A percentile compares a stretch with the other conserved stretches of the same genome.
Evolutionary conservation across 64 coral and sea anemone genomes (phyloP).

Genomic region (Porites lutea): DNA sequence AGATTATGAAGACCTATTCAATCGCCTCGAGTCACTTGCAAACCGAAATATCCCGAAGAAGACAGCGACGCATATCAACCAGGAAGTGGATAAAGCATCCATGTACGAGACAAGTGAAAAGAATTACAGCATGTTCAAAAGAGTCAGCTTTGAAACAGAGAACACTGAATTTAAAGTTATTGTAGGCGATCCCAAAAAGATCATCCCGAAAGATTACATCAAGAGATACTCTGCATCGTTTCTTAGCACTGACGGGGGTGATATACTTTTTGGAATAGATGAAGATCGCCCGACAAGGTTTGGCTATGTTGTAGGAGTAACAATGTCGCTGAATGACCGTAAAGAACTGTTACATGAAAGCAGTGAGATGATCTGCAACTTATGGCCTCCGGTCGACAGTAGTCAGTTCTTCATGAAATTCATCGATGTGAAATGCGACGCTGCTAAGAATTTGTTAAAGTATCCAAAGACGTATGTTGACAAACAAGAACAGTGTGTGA

Average conservation of each 20-base stretch:
- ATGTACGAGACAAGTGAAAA: background rate
- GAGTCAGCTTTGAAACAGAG: constrained; percentile 64
- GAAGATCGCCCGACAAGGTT: constrained; percentile 54
- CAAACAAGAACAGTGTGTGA: background rate
- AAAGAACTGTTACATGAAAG: constrained; percentile 22
- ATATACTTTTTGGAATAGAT: constrained; percentile 71
- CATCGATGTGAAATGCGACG: constrained; percentile 36
- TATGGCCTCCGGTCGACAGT: constrained; percentile 74
- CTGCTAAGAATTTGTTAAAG: constrained; percentile 45
- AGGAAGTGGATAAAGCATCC: constrained; percentile 23
- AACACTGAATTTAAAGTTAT: constrained; percentile 75
- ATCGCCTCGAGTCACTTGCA: constrained; percentile 66
- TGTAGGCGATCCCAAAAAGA: constrained; percentile 59
- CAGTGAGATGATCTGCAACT: constrained; percentile 42
- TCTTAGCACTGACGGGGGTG: constrained; percentile 69
- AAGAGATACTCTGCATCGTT: constrained; percentile 73
- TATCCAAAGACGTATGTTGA: constrained; percentile 33
- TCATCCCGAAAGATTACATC: constrained; percentile 60
- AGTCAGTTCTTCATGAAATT: constrained; percentile 71
- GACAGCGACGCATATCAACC: constrained; percentile 5
- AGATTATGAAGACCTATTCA: constrained; percentile 70
- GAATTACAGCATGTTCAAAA: constrained; percentile 21
- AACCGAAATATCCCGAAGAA: constrained; percentile 58
- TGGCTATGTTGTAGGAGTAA: constrained; percentile 66
- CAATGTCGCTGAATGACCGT: constrained; percentile 37